Evolutionary conservation across 2,888 invertebrate genomes (phyloP).

Genomic region (Hydraecia micacea): DNA sequence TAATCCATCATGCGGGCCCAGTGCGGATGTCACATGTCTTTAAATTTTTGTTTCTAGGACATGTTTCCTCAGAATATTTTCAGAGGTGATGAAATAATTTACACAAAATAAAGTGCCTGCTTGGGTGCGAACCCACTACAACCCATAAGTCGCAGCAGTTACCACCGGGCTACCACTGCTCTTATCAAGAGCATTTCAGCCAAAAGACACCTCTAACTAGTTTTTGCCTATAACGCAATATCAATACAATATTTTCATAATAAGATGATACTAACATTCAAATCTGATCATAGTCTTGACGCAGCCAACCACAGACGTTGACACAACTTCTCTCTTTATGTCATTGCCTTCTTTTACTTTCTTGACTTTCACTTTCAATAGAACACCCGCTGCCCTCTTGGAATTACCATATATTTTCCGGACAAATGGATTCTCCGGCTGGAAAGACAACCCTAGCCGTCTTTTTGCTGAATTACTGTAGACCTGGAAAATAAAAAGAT

Average conservation of each 20-base stretch:
- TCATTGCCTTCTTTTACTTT: slow-evolving; percentile 81
- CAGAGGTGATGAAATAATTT: too few relatives aligned
- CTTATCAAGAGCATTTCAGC: too few relatives aligned
- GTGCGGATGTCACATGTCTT: too few relatives aligned
- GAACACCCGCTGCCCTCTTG: slow-evolving; percentile 92
- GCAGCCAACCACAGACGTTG: slow-evolving; percentile 90
- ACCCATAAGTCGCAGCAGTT: too few relatives aligned
- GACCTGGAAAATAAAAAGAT: slow-evolving; percentile 67
- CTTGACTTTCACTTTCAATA: slow-evolving; percentile 93
- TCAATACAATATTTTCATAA: background rate
- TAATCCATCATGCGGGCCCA: too few relatives aligned
- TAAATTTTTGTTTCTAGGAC: too few relatives aligned
- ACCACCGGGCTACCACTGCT: too few relatives aligned
- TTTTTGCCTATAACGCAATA: too few relatives aligned
- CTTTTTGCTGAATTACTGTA: slow-evolving; percentile 86
- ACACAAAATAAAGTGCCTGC: too few relatives aligned
- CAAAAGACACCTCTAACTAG: too few relatives aligned
- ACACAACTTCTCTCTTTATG: slow-evolving; percentile 83
- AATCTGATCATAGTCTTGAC: slow-evolving; percentile 91
- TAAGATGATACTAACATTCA: slow-evolving; percentile 88
- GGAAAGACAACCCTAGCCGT: slow-evolving; percentile 93
- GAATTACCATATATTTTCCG: slow-evolving; percentile 94
- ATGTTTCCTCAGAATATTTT: too few relatives aligned
- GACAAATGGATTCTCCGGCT: slow-evolving; percentile 95
- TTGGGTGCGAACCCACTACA: too few relatives aligned